Evolutionary conservation across 2,113 vertebrate genomes (phyloP).

Genomic region (Pelobates fuscus): DNA sequence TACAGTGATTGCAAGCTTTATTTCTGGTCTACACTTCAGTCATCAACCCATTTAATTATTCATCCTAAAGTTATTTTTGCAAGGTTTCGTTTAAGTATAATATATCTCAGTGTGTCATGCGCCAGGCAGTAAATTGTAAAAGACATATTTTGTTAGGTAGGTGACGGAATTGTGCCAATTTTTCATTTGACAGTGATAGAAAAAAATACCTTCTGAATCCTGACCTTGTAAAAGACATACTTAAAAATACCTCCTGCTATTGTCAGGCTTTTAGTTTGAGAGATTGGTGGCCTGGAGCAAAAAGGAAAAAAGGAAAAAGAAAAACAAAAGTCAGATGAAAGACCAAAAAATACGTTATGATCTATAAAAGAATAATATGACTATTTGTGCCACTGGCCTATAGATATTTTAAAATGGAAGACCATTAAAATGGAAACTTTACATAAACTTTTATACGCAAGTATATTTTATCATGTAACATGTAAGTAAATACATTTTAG

Average conservation of each 20-base stretch:
- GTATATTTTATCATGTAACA: no score
- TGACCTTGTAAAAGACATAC: constrained; percentile 57
- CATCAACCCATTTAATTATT: no score
- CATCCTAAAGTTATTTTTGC: constrained; percentile 38
- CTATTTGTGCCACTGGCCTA: constrained; percentile 41
- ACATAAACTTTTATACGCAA: no score
- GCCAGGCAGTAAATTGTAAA: constrained; percentile 9
- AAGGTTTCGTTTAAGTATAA: no score
- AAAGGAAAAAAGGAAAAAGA: no score
- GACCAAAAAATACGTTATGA: constrained; percentile 30
- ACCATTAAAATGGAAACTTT: no score
- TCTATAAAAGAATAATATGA: constrained; percentile 49
- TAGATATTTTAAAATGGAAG: no score
- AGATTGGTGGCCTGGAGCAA: constrained; percentile 54
- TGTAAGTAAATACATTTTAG: no score
- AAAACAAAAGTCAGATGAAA: constrained; percentile 57
- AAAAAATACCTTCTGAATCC: constrained; percentile 52
- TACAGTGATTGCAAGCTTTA: no score
- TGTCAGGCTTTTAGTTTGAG: constrained; percentile 55
- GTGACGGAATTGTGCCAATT: constrained; percentile 14
- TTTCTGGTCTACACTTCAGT: no score
- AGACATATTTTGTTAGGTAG: constrained; percentile 19
- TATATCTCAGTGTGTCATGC: constrained; percentile 13
- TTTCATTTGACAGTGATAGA: constrained; percentile 17
- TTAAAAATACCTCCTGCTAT: constrained; percentile 59